phyloP scores from a whole-genome alignment of 2,888 invertebrate genomes.

The Melieria crassipennis region DNA sequence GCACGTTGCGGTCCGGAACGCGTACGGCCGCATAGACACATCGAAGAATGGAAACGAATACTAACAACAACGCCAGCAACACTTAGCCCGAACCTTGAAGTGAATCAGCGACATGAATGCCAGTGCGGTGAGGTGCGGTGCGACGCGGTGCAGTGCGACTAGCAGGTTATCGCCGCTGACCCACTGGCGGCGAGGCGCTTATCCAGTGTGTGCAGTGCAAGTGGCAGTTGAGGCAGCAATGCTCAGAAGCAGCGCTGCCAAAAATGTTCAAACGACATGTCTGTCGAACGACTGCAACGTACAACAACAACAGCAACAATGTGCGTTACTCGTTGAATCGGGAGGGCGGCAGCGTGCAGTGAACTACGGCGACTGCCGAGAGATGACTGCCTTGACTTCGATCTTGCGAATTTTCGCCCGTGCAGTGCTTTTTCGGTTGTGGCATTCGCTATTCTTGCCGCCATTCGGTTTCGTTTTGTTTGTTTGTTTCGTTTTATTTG shows the following conservation, averaged over 20 bases:
- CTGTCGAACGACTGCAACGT: neutral
- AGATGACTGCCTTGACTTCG: slow-evolving; percentile 46
- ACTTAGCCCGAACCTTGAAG: neutral
- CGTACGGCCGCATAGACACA: too few species aligned
- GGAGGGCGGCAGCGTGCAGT: slow-evolving; percentile 11
- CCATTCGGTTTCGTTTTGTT: neutral
- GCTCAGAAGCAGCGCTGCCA: too few species aligned
- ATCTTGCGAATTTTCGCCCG: slow-evolving; percentile 38
- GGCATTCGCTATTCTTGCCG: too few species aligned
- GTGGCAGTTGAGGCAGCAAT: neutral
- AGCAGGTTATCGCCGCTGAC: too few species aligned
- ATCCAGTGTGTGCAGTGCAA: neutral
- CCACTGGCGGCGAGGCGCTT: too few species aligned
- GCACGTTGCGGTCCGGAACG: too few species aligned
- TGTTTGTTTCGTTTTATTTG: slow-evolving; percentile 13
- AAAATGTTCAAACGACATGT: too few species aligned
- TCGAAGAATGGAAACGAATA: too few species aligned
- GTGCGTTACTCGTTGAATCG: neutral
- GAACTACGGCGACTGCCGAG: slow-evolving; percentile 5
- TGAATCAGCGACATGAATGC: neutral
- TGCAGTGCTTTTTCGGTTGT: slow-evolving; percentile 5
- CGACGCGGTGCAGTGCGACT: too few species aligned
- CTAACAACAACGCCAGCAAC: too few species aligned
- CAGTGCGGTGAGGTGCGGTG: too few species aligned
- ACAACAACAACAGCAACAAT: slow-evolving; percentile 1